A percentile compares a stretch with the other conserved stretches of the same genome.
Conservation (phyloP, 2,888 invertebrate genomes). For the Meganola albula region DNA sequence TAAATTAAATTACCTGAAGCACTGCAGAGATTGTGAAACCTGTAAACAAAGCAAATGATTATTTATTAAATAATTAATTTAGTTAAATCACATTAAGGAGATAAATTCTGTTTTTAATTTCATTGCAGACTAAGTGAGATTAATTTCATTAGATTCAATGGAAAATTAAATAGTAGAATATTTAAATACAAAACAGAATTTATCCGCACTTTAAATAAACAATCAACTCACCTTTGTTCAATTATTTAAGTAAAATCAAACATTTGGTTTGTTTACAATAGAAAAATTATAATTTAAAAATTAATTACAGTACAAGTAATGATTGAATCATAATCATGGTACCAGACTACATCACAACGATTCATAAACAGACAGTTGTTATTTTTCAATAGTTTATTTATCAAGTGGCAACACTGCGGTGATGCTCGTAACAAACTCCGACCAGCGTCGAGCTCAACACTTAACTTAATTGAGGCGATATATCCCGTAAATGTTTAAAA, state of each 20-base stretch:
- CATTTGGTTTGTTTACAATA: slow-evolving; percentile 57
- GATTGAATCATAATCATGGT: slow-evolving; percentile 39
- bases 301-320: slow-evolving; percentile 74
- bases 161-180: too few relatives aligned
- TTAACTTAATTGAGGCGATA: slow-evolving; percentile 46
- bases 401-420: slow-evolving; percentile 11
- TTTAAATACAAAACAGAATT: slow-evolving; percentile 8
- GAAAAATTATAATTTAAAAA: slow-evolving; percentile 78
- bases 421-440: slow-evolving; percentile 21
- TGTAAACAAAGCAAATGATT: too few relatives aligned
- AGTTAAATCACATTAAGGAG: too few relatives aligned
- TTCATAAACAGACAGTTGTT: slow-evolving; percentile 25
- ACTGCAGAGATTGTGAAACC: too few relatives aligned
- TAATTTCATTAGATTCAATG: too few relatives aligned
- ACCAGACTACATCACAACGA: slow-evolving; percentile 26
- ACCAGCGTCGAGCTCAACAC: slow-evolving; percentile 33
- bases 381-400: slow-evolving; percentile 26
- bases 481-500: slow-evolving; percentile 35
- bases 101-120: too few relatives aligned
- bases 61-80: too few relatives aligned
- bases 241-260: slow-evolving; percentile 39
- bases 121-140: too few relatives aligned
- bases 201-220: slow-evolving; percentile 3
- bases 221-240: slow-evolving; percentile 35
- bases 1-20: background rate